Base-by-base conservation (phyloP, 2,888 invertebrate genomes). In the Pedicia rivosa region DNA sequence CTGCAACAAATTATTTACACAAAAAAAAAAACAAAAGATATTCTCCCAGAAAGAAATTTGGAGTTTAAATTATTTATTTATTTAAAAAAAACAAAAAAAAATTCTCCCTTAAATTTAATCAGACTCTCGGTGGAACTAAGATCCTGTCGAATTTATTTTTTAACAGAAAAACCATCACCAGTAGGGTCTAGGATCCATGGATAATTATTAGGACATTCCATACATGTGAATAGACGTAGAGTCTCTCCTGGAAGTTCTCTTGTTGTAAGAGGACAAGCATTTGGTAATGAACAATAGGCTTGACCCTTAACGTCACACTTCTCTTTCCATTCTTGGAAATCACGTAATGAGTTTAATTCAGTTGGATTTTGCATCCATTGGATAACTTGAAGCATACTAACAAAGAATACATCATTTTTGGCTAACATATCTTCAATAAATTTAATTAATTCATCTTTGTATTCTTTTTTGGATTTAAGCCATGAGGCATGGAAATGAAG, bases 291-390 rank as follows among this genome's bases (percentile, higher is more conserved):
- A 57, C 91, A 91, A 70, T 76, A 86, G 39, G 91, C 84, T 59
- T 88, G 87, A 38, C 90, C 90, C 62, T 90, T 88, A 44, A 91
- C 82, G 56, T 90, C 90, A 62, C 91, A 91, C 57, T 86, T 86
- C 51, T 90, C 90, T 62, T 91, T 91, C 91, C 91, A 91, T 59
- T 88, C 87, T 50, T 81, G 80, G 74, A 91, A 91, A 56, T 91
- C 90, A 48, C 87, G 71, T 35, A 91, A 70, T 25, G 78, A 77
- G 32, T 83, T 77, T 46, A 88, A 56, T 60, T 90, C 90, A 20
- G 86, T 87, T 38, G 91, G 91, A 51, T 82, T 86, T 63, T 91
- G 90, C 86, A 91, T 91, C 90, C 90, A 91, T 62, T 90, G 87
- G 53, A 91, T 86, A 19, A 90, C 90, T 71, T 83, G 71, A 48